These are phyloP conservation scores for Turdus rufiventris DNA, from an alignment of 2,113 vertebrate species.

Conservation along the genomic window DNA sequence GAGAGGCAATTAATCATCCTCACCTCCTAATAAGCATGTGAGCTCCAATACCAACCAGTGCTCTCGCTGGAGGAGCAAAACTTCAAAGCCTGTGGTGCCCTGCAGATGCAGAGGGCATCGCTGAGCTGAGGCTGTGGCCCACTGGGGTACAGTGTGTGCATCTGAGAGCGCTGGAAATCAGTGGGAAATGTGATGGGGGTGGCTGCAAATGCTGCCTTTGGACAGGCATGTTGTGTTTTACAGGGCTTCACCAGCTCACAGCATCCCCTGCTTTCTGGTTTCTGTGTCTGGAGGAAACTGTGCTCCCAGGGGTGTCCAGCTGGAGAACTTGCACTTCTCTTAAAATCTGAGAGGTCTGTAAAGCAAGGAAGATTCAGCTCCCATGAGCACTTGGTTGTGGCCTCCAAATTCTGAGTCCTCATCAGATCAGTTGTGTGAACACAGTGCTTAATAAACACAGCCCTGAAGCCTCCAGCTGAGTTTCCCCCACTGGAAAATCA, in stretches of 20 bases:
- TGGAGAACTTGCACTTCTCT: background rate
- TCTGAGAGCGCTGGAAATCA: background rate
- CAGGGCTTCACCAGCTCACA: background rate
- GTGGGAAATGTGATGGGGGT: background rate
- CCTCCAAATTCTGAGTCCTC: accelerated
- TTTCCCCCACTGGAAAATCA: background rate
- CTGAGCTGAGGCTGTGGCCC: constrained; percentile 10
- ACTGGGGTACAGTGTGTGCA: background rate
- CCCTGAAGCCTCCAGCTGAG: background rate
- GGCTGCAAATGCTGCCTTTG: background rate
- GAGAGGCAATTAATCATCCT: constrained; percentile 62
- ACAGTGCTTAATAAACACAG: background rate
- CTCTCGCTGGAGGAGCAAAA: constrained; percentile 11
- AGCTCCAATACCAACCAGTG: background rate
- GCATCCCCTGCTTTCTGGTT: background rate
- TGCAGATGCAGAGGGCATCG: background rate
- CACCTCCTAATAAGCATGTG: constrained; percentile 21
- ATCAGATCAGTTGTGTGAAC: accelerated
- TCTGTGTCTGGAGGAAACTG: background rate
- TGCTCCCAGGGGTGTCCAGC: background rate
- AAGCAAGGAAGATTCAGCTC: background rate
- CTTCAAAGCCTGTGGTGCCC: constrained; percentile 43
- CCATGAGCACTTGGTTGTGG: accelerated
- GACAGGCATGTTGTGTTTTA: background rate
- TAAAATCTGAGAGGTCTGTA: background rate